These are phyloP conservation scores for Trichonephila inaurata DNA, from an alignment of 1,140 invertebrate species.

Conservation along the genomic window DNA sequence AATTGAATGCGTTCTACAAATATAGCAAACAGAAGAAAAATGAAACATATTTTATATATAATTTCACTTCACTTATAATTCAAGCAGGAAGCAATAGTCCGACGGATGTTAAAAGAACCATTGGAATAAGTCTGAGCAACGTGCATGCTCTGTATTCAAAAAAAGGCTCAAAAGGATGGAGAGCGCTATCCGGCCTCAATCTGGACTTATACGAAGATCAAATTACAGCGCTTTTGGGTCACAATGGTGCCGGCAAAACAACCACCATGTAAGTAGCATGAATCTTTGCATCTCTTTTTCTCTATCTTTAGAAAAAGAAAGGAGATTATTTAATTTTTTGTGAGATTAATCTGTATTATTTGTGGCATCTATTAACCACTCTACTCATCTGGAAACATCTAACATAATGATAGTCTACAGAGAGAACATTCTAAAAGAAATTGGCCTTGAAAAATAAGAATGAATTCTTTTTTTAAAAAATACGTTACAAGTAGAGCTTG, in stretches of 20 bases:
- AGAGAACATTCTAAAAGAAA: too few species aligned
- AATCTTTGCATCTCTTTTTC: background rate
- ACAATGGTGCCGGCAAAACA: slow-evolving; percentile 94
- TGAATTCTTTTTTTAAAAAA: too few species aligned
- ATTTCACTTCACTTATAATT: background rate
- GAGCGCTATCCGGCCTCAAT: slow-evolving; percentile 85
- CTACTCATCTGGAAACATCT: too few species aligned
- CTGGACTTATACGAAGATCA: slow-evolving; percentile 86
- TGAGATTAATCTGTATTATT: too few species aligned
- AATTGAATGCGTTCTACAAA: too few species aligned
- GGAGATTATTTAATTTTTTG: background rate
- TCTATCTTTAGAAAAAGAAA: background rate
- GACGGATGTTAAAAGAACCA: background rate
- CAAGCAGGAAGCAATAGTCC: background rate
- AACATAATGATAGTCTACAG: too few species aligned
- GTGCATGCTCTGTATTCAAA: slow-evolving; percentile 77
- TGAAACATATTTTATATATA: background rate
- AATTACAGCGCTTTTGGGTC: slow-evolving; percentile 84
- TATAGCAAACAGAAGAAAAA: background rate
- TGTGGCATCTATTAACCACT: too few species aligned
- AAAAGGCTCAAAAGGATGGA: slow-evolving; percentile 60
- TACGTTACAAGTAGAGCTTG: too few species aligned
- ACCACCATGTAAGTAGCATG: slow-evolving; percentile 85
- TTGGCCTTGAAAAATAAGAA: too few species aligned
- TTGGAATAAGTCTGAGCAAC: slow-evolving; percentile 75